Evolutionary conservation across 2,113 vertebrate genomes (phyloP), one percentile per base, ranked within the genome.

Genomic region (Naja naja): DNA sequence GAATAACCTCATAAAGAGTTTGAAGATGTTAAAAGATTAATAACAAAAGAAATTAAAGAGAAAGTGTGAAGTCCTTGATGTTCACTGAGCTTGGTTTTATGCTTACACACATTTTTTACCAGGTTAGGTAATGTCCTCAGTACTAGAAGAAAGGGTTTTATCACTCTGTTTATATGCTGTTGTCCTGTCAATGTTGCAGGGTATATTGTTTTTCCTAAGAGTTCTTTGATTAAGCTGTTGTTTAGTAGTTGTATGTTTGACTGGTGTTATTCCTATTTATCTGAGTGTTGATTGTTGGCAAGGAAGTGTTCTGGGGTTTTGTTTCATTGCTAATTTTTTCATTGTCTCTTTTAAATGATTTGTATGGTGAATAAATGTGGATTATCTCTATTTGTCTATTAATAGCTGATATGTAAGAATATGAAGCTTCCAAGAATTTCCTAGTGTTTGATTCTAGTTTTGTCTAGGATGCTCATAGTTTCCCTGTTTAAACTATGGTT

Each of bases 11-110:
- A 92, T 85, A 92, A 94, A 91, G 94, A 97, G 88, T 89, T 91
- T 27, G 96, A 97, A 89, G 95, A 89, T 52, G 30, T 96, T 58
- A 95, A 90, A 14, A 94, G 58, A 95, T 60, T 90, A 96, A 96
- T 85, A 97, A 97, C 53, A 23, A 96, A 89, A 56, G 20, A 43
- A 96, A 1, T 96, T 97, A 89, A 34, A 16, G 52, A 96, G 95
- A 14, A 96, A 97, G 11, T 14, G 12, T 64, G 9, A 3, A 30
- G 4, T 69, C 60, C 60, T n/a, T n/a, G 4, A 64, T 64, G 9
- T 27, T 60, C 25, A 10, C 58, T 11, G 58, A 64, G 4, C 10
- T 64, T 64, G 27, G 27, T 30, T 12, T 1, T 11, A 30, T 60
- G 25, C 10, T 60, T 60, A 60, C 58, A 60, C 25, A 60, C 9